These are phyloP conservation scores for Tupaia chinensis DNA, from an alignment of 2,113 vertebrate species.

Conservation along the genomic window DNA sequence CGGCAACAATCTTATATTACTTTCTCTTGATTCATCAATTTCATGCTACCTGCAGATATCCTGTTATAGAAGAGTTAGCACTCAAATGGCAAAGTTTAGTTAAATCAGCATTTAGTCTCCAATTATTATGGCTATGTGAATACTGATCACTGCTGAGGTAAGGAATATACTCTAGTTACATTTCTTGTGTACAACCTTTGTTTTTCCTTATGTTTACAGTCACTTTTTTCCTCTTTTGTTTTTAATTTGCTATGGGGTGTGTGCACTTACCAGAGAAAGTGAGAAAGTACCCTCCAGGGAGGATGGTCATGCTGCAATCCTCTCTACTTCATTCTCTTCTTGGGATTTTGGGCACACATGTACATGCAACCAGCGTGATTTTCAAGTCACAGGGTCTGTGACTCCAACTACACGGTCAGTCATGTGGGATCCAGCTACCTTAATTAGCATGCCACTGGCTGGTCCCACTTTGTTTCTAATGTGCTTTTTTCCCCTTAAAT, in stretches of 20 bases:
- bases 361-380: too few relatives aligned
- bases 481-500: too few relatives aligned
- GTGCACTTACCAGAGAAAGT: too few relatives aligned
- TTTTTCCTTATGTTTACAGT: conserved; percentile 43
- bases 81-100: not conserved
- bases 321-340: too few relatives aligned
- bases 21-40: conserved; percentile 45
- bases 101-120: conserved; percentile 26
- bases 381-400: too few relatives aligned
- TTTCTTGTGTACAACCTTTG: not conserved
- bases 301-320: too few relatives aligned
- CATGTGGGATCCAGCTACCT: too few relatives aligned
- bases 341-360: too few relatives aligned
- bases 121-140: conserved; percentile 17
- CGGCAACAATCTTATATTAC: conserved; percentile 34
- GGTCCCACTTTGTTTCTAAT: too few relatives aligned
- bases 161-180: conserved; percentile 37
- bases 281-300: too few relatives aligned
- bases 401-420: too few relatives aligned
- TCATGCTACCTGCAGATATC: conserved; percentile 15
- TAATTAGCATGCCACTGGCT: too few relatives aligned
- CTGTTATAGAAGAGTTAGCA: conserved; percentile 11
- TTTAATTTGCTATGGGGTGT: not conserved
- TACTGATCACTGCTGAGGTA: not conserved
- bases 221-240: conserved; percentile 46